Evolutionary conservation across 2,113 vertebrate species (phyloP), one percentile per base, ranked within the genome.

Genomic region (Chrysemys picta): DNA sequence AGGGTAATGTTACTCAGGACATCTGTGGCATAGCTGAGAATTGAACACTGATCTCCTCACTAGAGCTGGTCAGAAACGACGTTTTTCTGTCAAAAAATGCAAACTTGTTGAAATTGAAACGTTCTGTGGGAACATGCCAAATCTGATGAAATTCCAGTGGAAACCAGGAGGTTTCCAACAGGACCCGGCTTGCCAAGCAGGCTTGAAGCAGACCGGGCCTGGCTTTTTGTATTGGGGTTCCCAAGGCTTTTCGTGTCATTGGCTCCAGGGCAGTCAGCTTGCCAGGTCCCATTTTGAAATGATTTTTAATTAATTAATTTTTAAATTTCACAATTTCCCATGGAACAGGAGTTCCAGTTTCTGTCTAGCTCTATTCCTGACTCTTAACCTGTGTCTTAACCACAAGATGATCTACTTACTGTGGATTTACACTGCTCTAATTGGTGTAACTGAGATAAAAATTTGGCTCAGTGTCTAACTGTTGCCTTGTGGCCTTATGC

Each of bases 1-100:
- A 29, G 12, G 59, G 12, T 62, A 62, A 31, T 62, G 57, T 62
- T 31, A 31, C 57, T 13, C 27, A 84, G 91, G 91, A 52, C 86
- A n/a, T 12, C 84, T 76, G 42, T 69, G 22, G 52, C 75, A 86
- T 38, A 8, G 0, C 84, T 94, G 72, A 88, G 93, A 56, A 88
- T 82, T 91, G 42, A 94, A 82, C 94, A 86, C 49, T 89, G 38
- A 62, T 94, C 95, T 95, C 83, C 72, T 91, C 94, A 92, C 90
- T 95, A 86, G 53, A 96, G 82, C 90, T 91, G 94, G 81, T 88
- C 89, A 94, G 78, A 89, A 95, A 57, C 81, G 91, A 86, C 94
- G 90, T 97, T 93, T 87, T 96, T 97, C 94, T 95, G 93, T 89
- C 95, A 94, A 93, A 96, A 97, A 96, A 96, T 89, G 87, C 91